Percentiles rank a stretch among this genome's conserved stretches.
phyloP scores from a whole-genome alignment of 2,797 vertebrate species.

The Acrocephalus scirpaceus region DNA sequence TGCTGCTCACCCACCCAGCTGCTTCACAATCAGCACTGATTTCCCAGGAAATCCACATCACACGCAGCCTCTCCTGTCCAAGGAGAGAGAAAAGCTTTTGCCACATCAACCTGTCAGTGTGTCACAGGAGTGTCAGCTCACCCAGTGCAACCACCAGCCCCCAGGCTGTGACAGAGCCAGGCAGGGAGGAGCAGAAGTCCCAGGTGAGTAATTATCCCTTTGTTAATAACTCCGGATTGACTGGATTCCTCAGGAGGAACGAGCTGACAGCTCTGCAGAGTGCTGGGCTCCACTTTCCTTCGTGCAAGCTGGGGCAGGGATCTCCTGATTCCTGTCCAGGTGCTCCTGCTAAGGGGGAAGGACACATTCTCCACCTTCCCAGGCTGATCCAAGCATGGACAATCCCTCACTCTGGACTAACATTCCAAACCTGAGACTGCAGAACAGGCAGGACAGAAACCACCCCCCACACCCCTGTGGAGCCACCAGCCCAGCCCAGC shows the following conservation, averaged over 20 bases:
- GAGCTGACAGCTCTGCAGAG: background rate
- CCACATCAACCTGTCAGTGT: background rate
- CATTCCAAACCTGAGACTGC: background rate
- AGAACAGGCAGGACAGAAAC: background rate
- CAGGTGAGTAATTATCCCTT: background rate
- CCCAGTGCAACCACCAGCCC: background rate
- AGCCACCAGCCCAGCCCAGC: background rate
- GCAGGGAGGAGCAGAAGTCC: background rate
- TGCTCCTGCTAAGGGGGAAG: background rate
- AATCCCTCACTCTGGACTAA: fast-evolving
- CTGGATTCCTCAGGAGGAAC: background rate
- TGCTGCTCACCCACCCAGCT: background rate
- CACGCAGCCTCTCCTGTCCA: background rate
- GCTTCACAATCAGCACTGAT: background rate
- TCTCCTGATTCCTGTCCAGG: background rate
- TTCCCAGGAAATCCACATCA: background rate
- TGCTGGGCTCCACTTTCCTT: fast-evolving
- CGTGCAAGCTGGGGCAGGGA: background rate
- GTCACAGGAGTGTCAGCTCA: background rate
- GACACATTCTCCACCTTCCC: background rate
- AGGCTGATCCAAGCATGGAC: background rate
- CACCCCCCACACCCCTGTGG: background rate
- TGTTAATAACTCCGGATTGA: background rate
- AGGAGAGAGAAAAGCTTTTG: background rate
- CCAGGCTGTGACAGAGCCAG: background rate